phyloP scores from a whole-genome alignment of 1,140 invertebrate species.

The Pseudoatta argentina region DNA sequence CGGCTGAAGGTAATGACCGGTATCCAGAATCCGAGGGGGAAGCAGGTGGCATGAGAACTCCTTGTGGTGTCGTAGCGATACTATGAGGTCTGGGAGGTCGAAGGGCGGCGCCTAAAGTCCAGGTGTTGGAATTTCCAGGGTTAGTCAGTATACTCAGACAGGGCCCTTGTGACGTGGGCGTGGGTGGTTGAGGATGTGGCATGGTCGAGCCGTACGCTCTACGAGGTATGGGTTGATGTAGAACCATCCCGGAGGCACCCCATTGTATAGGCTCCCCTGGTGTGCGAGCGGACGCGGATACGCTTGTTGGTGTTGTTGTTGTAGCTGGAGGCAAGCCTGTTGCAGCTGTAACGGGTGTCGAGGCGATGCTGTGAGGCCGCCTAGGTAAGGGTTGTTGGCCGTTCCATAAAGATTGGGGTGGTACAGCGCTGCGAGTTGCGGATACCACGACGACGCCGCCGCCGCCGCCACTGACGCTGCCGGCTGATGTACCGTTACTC shows the following conservation, averaged over 20 bases:
- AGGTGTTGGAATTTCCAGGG: constrained; percentile 81
- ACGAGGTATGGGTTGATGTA: constrained; percentile 83
- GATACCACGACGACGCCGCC: constrained; percentile 67
- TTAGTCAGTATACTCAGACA: constrained; percentile 76
- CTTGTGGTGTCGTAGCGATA: constrained; percentile 81
- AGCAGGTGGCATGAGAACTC: constrained; percentile 73
- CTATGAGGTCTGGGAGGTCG: constrained; percentile 81
- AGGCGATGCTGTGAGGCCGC: constrained; percentile 85
- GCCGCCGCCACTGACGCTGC: constrained; percentile 26
- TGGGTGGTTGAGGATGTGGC: constrained; percentile 85
- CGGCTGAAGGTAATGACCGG: constrained; percentile 86
- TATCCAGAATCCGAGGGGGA: constrained; percentile 87
- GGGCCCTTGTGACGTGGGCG: constrained; percentile 81
- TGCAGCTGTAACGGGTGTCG: constrained; percentile 80
- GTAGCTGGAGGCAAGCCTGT: constrained; percentile 77
- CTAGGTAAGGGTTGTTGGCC: constrained; percentile 82
- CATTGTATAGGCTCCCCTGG: constrained; percentile 81
- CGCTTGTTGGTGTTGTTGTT: constrained; percentile 71
- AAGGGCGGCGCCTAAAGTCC: constrained; percentile 79
- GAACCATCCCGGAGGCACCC: constrained; percentile 81
- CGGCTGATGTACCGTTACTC: constrained; percentile 54
- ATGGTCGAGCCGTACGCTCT: constrained; percentile 83
- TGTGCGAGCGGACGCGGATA: constrained; percentile 77
- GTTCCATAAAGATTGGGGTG: constrained; percentile 85
- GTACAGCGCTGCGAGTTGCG: constrained; percentile 79